Evolutionary conservation across 2,888 invertebrate genomes (phyloP).

Genomic region (Polyommatus iphigenia): DNA sequence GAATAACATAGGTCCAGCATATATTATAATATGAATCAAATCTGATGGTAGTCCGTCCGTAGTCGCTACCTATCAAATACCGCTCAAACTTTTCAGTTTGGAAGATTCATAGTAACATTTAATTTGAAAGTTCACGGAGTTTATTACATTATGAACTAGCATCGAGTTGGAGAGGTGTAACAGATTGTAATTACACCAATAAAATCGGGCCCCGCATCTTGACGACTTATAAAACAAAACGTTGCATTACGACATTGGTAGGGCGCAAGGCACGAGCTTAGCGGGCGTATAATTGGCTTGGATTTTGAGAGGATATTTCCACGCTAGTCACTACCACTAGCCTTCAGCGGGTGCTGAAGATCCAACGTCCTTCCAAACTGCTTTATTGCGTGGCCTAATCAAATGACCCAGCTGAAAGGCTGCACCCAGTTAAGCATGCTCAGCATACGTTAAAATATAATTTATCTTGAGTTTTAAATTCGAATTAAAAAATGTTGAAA

Average conservation of each 20-base stretch:
- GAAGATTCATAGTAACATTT: conserved; percentile 21
- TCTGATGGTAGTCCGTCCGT: not conserved
- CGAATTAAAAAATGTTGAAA: too few species aligned
- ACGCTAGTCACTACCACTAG: not conserved
- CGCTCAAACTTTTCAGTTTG: not conserved
- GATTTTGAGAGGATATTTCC: not conserved
- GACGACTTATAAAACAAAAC: conserved; percentile 67
- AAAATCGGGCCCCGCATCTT: conserved; percentile 63
- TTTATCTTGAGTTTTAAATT: too few species aligned
- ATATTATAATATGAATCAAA: not conserved
- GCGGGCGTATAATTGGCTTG: not conserved
- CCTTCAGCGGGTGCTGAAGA: not conserved
- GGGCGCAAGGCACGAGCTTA: conserved; percentile 43
- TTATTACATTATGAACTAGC: conserved; percentile 18
- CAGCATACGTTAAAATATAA: too few species aligned
- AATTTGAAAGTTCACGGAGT: conserved; percentile 20
- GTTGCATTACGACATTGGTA: conserved; percentile 53
- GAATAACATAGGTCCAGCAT: too few species aligned
- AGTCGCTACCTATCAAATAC: not conserved
- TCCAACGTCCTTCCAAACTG: not conserved
- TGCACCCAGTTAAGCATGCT: too few species aligned
- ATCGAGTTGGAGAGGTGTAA: conserved; percentile 27
- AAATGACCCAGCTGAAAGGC: too few species aligned
- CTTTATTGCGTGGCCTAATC: not conserved
- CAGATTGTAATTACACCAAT: conserved; percentile 48